These are phyloP conservation scores for Caerostris darwini DNA, from an alignment of 1,140 invertebrate species.

Conservation along the genomic window DNA sequence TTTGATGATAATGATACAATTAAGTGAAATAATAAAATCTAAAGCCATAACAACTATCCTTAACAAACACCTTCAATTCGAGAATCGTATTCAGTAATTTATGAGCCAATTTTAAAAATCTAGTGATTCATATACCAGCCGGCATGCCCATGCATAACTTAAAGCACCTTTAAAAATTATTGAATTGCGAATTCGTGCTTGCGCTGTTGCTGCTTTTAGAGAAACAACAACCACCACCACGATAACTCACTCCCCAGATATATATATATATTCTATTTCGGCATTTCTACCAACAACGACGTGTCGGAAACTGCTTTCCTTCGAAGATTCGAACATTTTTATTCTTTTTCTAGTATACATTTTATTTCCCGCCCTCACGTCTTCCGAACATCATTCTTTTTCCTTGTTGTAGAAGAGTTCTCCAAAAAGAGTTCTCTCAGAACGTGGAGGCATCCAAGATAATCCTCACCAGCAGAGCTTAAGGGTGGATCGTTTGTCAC, in stretches of 20 bases:
- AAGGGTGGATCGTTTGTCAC: constrained; percentile 38
- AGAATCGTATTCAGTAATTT: too few species aligned
- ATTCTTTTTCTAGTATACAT: not conserved
- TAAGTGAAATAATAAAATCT: too few species aligned
- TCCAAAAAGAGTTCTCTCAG: not conserved
- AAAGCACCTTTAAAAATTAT: not conserved
- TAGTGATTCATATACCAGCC: not conserved
- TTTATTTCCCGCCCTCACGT: constrained; percentile 4
- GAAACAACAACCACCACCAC: not conserved
- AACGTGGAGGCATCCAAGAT: constrained; percentile 21
- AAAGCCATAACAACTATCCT: too few species aligned
- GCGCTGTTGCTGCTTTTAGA: not conserved
- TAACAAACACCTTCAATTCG: too few species aligned
- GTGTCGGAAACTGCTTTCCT: not conserved
- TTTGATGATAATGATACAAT: too few species aligned
- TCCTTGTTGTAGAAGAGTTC: constrained; percentile 19
- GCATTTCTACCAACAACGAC: not conserved
- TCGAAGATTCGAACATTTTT: not conserved
- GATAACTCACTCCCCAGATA: constrained; percentile 3
- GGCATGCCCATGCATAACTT: not conserved
- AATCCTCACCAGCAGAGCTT: not conserved
- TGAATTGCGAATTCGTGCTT: not conserved
- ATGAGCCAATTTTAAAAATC: too few species aligned
- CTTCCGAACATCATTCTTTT: constrained; percentile 19
- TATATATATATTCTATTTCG: constrained; percentile 19